Evolutionary conservation across 2,888 invertebrate species (phyloP), one percentile per base, ranked within the genome.

Genomic region (Thymelicus sylvestris): DNA sequence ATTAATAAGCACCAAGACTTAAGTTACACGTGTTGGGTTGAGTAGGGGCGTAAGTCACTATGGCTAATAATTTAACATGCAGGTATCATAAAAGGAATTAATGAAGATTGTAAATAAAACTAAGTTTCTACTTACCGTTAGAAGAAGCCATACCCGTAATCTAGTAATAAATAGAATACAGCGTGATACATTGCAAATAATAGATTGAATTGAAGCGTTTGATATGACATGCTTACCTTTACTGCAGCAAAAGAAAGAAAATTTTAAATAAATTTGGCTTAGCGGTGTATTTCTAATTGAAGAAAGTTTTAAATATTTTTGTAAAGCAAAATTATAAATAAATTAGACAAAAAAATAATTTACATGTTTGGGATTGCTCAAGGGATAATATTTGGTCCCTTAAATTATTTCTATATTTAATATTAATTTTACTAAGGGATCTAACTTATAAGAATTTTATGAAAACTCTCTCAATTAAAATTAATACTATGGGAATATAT

Each of bases 171-270:
- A 41, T 57, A 64, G n/a, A 61, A 48, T 48, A 59, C 2, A 50
- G 15, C 50, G 24, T 52, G 13, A 62, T 47, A 13, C 13, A 70
- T 52, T 63, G 55, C 41, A 69, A 71, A 66, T 55, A 10, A 70
- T 38, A 70, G 64, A 66, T 65, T 67, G 59, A 8, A 59, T 7
- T 44, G 60, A 75, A 72, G 74, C 75, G 31, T 74, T 75, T 62
- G 74, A 74, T 47, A 52, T 8, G 13, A 75, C 90, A 87, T 88
- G 88, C 90, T 88, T 86, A 78, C 77, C 76, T 77, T 74, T 72
- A 68, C 74, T 60, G 38, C 24, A 65, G 60, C 64, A 7, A 63
- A 62, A 66, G 44, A 67, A 74, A 64, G 59, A 52, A 70, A 60
- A 66, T 48, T 12, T 66, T 59, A 38, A 47, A 66, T 59, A 47